These are phyloP conservation scores for Drosophila imparisetae DNA, from an alignment of 2,888 invertebrate species.

Conservation along the genomic window DNA sequence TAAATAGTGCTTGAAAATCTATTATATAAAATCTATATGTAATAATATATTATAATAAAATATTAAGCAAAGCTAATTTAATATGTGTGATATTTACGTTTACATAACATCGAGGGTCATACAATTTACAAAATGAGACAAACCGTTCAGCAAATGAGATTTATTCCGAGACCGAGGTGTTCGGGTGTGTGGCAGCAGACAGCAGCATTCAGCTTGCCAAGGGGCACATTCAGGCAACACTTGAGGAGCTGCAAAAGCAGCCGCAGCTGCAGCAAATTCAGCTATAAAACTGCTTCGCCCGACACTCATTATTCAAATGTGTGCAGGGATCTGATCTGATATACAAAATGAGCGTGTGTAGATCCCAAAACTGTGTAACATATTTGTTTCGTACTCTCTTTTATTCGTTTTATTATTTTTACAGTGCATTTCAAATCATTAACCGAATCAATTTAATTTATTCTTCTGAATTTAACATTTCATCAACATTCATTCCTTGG, in stretches of 20 bases:
- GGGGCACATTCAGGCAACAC: constrained; percentile 26
- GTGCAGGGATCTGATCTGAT: constrained; percentile 26
- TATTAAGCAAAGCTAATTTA: neutral
- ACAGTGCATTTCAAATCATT: constrained; percentile 4
- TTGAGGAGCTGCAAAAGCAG: constrained; percentile 7
- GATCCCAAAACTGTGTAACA: constrained; percentile 3
- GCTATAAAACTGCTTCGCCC: constrained; percentile 51
- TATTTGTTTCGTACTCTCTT: neutral
- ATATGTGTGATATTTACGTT: neutral
- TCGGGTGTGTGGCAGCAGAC: constrained; percentile 9
- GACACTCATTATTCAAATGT: constrained; percentile 72
- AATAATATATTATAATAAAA: neutral
- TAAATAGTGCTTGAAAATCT: neutral
- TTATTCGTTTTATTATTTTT: constrained; percentile 7
- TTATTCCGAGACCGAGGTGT: neutral
- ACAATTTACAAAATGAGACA: no score
- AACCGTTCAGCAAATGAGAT: no score
- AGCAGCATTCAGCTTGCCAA: constrained; percentile 35
- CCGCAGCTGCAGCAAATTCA: constrained; percentile 41
- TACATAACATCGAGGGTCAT: no score
- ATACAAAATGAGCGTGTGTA: constrained; percentile 19
- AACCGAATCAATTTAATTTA: neutral
- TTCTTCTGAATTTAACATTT: neutral
- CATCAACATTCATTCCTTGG: no score
- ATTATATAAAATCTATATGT: neutral